Evolutionary conservation across 2,113 vertebrate genomes (phyloP).

Genomic region (Otis tarda): DNA sequence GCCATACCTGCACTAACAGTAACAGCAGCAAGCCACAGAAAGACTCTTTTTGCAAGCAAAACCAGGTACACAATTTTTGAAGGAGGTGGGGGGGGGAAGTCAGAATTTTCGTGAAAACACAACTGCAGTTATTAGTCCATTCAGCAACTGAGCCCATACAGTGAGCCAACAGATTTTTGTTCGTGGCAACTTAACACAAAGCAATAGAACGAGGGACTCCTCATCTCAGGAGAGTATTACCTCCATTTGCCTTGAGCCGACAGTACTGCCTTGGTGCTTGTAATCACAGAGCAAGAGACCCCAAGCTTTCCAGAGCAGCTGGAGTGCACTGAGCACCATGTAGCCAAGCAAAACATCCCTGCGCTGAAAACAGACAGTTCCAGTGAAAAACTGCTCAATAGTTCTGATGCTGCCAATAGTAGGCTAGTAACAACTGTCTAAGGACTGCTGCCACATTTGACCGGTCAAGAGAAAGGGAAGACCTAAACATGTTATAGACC

Average conservation of each 20-base stretch:
- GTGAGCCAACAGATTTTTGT: background rate
- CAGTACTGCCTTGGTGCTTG: background rate
- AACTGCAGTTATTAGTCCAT: background rate
- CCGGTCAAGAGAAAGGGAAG: background rate
- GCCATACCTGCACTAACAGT: background rate
- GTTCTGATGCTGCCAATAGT: background rate
- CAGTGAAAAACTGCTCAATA: background rate
- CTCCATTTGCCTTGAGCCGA: background rate
- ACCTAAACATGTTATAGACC: background rate
- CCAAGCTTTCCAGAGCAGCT: background rate
- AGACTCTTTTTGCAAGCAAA: background rate
- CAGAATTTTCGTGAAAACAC: background rate
- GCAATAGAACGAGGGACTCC: background rate
- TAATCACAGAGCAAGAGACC: background rate
- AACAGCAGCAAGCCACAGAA: background rate
- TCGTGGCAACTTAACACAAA: background rate
- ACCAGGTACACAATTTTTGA: background rate
- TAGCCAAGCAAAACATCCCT: background rate
- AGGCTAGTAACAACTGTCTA: background rate
- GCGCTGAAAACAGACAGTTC: background rate
- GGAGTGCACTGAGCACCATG: fast-evolving
- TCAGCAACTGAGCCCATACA: background rate
- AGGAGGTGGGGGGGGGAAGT: background rate
- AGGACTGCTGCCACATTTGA: background rate
- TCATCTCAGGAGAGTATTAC: background rate